phyloP scores from a whole-genome alignment of 2,888 invertebrate species.

The Osedax frankpressi region DNA sequence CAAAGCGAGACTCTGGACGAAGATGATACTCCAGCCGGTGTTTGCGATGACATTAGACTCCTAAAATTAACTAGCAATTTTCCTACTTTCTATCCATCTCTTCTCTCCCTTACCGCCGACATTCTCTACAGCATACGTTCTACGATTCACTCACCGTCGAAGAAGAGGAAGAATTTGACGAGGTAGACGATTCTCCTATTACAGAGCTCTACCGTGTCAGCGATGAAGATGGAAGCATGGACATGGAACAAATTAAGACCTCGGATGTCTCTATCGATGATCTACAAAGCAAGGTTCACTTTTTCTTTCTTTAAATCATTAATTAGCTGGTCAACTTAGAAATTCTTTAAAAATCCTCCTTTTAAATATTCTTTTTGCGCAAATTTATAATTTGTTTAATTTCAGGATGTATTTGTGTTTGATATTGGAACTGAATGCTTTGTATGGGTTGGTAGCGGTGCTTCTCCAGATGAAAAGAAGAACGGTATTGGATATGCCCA shows the following conservation, averaged over 20 bases:
- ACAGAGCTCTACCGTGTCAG: slow-evolving; percentile 26
- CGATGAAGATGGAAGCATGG: slow-evolving; percentile 32
- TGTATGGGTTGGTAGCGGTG: slow-evolving; percentile 41
- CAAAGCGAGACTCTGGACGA: slow-evolving; percentile 32
- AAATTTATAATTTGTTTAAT: neutral
- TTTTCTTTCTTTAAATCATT: too few species aligned
- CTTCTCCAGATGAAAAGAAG: slow-evolving; percentile 35
- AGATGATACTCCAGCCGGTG: slow-evolving; percentile 13
- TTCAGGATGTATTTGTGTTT: slow-evolving; percentile 40
- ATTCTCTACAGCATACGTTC: slow-evolving; percentile 34
- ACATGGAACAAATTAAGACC: slow-evolving; percentile 31
- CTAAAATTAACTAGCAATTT: neutral
- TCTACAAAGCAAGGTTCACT: slow-evolving; percentile 33
- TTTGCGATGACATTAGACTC: too few species aligned
- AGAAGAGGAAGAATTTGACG: slow-evolving; percentile 21
- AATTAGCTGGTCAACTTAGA: neutral
- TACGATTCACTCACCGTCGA: slow-evolving; percentile 32
- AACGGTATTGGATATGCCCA: slow-evolving; percentile 44
- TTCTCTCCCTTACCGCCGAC: neutral
- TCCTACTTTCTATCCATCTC: neutral
- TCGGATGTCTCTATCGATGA: slow-evolving; percentile 29
- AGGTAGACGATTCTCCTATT: slow-evolving; percentile 14
- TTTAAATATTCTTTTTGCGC: neutral
- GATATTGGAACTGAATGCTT: slow-evolving; percentile 35
- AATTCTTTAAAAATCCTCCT: too few species aligned